These are phyloP conservation scores for Ophioninae sp. DNA, from an alignment of 2,888 invertebrate species.

Conservation along the genomic window DNA sequence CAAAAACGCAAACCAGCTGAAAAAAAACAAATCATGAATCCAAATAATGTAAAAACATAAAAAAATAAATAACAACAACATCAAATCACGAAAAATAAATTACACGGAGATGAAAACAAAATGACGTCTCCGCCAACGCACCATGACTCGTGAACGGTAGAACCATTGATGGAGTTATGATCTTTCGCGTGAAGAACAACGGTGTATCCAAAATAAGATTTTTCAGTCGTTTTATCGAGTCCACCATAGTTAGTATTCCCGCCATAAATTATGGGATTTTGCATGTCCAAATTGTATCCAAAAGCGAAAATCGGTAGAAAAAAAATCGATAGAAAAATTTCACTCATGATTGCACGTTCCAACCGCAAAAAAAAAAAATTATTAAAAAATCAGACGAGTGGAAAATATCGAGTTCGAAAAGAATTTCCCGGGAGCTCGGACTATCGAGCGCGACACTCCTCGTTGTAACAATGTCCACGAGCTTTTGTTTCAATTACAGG, in stretches of 20 bases:
- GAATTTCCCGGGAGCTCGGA: neutral
- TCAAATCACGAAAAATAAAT: too few species aligned
- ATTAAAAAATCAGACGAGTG: neutral
- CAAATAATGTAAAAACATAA: too few species aligned
- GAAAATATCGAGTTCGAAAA: neutral
- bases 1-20: too few species aligned
- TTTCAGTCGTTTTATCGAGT: neutral
- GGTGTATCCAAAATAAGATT: constrained; percentile 72
- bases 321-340: constrained; percentile 7
- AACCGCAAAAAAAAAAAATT: constrained; percentile 2
- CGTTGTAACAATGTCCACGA: neutral
- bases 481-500: constrained; percentile 62
- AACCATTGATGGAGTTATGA: constrained; percentile 11
- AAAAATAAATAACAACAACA: too few species aligned
- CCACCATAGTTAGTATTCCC: constrained; percentile 6
- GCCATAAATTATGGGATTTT: constrained; percentile 61
- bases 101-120: neutral
- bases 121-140: constrained; percentile 22
- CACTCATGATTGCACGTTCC: constrained; percentile 24
- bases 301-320: constrained; percentile 36
- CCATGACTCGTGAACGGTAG: constrained; percentile 46
- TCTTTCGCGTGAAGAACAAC: constrained; percentile 64
- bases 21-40: too few species aligned
- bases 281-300: constrained; percentile 70
- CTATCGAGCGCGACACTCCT: neutral